Percentiles rank a stretch among this genome's conserved stretches.
Conservation (phyloP, 1,140 invertebrate species). For the Holotrichia oblita region DNA sequence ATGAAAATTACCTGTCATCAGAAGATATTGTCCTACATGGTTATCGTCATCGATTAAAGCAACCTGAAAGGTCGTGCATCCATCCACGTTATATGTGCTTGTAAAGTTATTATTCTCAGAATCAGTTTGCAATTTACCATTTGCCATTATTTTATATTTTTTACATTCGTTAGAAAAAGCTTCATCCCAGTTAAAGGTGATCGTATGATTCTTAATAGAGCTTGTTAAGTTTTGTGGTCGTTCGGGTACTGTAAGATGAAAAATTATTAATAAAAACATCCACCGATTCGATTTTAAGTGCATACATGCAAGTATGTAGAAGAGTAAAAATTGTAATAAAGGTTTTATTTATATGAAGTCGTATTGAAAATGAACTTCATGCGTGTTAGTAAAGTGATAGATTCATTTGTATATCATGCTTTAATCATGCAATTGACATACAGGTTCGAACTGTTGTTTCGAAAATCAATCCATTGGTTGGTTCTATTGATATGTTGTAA, state of each 20-base stretch:
- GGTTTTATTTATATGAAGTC: neutral
- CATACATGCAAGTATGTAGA: too few species aligned
- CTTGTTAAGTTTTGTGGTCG: neutral
- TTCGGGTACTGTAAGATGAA: neutral
- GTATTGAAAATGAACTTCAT: neutral
- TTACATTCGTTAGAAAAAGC: neutral
- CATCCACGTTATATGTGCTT: neutral
- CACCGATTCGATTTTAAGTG: too few species aligned
- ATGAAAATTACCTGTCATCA: too few species aligned
- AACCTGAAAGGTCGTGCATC: neutral
- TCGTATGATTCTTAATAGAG: neutral
- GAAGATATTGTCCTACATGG: neutral
- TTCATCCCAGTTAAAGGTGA: neutral
- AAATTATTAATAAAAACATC: neutral
- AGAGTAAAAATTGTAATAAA: too few species aligned
- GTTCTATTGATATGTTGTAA: constrained; percentile 1
- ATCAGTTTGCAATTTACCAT: neutral
- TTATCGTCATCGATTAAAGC: neutral
- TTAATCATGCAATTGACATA: neutral
- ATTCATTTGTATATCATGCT: too few species aligned
- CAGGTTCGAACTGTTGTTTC: neutral
- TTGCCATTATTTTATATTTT: too few species aligned
- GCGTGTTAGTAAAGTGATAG: too few species aligned
- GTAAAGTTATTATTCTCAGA: neutral
- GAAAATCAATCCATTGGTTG: neutral